Percentiles rank a stretch among this genome's conserved stretches.
phyloP scores from a whole-genome alignment of 2,797 vertebrate genomes.

The Rhabdophis nuchalis region DNA sequence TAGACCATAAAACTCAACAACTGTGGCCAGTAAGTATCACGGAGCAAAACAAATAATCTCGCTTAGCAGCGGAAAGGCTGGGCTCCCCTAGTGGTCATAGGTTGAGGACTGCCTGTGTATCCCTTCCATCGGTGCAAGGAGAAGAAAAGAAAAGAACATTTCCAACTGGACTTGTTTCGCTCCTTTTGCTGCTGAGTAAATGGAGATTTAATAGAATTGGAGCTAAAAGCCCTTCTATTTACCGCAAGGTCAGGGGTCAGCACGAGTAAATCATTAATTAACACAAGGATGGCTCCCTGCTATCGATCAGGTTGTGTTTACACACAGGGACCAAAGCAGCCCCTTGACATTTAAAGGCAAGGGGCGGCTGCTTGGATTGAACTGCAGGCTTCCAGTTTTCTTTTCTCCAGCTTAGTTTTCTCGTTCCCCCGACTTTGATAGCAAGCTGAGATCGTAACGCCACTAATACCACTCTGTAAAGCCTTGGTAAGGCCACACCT shows the following conservation, averaged over 20 bases:
- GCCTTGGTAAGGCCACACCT: too few relatives aligned
- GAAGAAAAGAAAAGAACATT: not conserved
- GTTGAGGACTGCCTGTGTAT: not conserved
- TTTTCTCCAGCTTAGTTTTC: conserved; percentile 11
- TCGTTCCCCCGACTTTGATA: not conserved
- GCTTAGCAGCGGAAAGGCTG: not conserved
- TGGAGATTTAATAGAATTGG: conserved; percentile 69
- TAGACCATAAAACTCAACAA: too few relatives aligned
- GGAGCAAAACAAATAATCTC: not conserved
- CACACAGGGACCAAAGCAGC: conserved; percentile 66
- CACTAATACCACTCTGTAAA: too few relatives aligned
- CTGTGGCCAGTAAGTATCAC: not conserved
- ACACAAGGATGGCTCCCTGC: conserved; percentile 64
- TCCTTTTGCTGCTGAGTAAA: conserved; percentile 63
- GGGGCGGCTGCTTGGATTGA: conserved; percentile 52
- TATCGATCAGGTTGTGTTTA: conserved; percentile 75
- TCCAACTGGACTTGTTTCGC: conserved; percentile 22
- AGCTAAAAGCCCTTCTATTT: conserved; percentile 76
- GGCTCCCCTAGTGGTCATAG: not conserved
- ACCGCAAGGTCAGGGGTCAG: conserved; percentile 74
- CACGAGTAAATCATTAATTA: conserved; percentile 79
- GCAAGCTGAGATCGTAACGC: not conserved
- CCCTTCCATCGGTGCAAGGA: not conserved
- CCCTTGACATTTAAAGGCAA: conserved; percentile 62
- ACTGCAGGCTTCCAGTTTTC: not conserved